A percentile compares a stretch with the other conserved stretches of the same genome.
phyloP scores from a whole-genome alignment of 2,797 vertebrate genomes.

The Chelonia mydas region DNA sequence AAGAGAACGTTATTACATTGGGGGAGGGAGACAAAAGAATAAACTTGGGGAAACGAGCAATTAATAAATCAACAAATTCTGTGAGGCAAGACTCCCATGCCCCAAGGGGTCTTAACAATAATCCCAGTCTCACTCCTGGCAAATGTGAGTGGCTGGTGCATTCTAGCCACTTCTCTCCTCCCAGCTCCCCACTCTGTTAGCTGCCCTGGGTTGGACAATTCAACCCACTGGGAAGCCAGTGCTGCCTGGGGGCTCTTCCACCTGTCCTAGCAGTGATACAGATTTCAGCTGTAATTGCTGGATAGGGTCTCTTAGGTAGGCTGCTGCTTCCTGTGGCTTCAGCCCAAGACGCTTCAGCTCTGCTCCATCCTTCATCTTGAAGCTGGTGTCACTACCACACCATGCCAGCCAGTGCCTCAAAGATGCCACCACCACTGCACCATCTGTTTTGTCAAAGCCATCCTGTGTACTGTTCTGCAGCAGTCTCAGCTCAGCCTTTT shows the following conservation, averaged over 20 bases:
- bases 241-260: neutral
- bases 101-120: neutral
- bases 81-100: neutral
- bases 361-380: neutral
- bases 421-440: neutral
- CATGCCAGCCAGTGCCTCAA: neutral
- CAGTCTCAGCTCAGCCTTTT: neutral
- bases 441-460: neutral
- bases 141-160: neutral
- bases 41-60: neutral
- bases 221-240: neutral
- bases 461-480: neutral
- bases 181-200: neutral
- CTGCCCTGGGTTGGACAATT: neutral
- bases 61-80: neutral
- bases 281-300: neutral
- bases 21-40: neutral
- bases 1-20: neutral
- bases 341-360: neutral
- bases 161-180: neutral
- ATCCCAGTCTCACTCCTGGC: neutral
- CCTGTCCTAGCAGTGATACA: neutral
- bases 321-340: neutral
- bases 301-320: neutral
- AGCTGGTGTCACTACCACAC: no score